Conservation (phyloP, 2,113 vertebrate species). For the Labeo catla region DNA sequence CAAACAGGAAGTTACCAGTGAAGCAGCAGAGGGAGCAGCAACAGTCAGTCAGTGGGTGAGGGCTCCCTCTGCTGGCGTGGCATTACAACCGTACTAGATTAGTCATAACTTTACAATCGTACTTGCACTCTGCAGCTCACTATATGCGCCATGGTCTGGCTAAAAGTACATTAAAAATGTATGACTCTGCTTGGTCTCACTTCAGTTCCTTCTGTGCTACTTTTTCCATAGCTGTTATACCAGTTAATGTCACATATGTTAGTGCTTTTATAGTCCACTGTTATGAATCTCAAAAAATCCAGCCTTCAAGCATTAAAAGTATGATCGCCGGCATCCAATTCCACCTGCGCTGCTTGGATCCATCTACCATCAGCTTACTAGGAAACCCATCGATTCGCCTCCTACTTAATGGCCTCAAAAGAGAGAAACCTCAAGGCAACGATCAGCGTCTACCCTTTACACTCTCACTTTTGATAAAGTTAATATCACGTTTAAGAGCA, state of each 20-base stretch:
- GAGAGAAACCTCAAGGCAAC: background rate
- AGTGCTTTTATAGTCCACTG: background rate
- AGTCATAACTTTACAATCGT: too few species aligned
- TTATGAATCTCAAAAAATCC: background rate
- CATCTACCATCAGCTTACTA: background rate
- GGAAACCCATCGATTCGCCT: background rate
- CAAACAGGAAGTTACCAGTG: too few species aligned
- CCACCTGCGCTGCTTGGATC: background rate
- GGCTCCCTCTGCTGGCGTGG: too few species aligned
- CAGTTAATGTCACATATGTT: background rate
- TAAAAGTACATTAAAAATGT: too few species aligned
- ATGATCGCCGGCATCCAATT: background rate
- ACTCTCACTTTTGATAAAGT: background rate
- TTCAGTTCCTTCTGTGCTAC: too few species aligned
- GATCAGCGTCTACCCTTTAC: background rate
- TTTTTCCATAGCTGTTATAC: too few species aligned
- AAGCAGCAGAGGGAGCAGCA: too few species aligned
- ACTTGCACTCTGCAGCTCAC: too few species aligned
- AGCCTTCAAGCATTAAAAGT: background rate
- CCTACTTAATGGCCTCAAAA: background rate
- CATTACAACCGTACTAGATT: too few species aligned
- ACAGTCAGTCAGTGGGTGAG: too few species aligned
- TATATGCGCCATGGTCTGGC: too few species aligned
- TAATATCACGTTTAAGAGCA: background rate
- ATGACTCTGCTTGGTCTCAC: too few species aligned